Percentiles rank a stretch among this genome's conserved stretches.
Evolutionary conservation across 2,113 vertebrate genomes (phyloP).

Genomic region (Sinocyclocheilus grahami): DNA sequence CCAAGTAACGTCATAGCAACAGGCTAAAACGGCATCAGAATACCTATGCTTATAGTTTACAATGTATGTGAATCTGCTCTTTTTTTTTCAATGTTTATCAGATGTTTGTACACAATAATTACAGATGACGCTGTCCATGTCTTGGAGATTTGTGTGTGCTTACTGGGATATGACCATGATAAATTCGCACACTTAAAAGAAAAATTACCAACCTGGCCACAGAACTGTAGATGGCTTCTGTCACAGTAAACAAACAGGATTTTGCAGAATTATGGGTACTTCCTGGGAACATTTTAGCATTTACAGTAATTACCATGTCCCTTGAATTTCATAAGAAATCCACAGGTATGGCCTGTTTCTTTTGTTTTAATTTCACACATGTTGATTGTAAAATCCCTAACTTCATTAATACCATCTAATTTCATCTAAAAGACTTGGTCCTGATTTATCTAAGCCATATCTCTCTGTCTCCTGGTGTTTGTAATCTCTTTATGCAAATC

Average conservation of each 20-base stretch:
- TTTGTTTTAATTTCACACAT: slow-evolving; percentile 16
- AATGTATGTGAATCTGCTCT: background rate
- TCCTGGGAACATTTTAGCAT: slow-evolving; percentile 7
- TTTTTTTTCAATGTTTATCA: background rate
- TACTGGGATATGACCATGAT: background rate
- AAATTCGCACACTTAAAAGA: background rate
- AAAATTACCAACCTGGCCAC: background rate
- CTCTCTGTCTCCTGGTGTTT: slow-evolving; percentile 7
- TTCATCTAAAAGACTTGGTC: slow-evolving; percentile 11
- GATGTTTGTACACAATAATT: too few relatives aligned
- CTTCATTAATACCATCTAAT: slow-evolving; percentile 12
- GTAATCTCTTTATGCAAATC: slow-evolving; percentile 36
- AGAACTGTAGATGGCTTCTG: background rate
- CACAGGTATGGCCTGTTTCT: background rate
- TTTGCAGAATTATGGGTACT: background rate
- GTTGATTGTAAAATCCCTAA: slow-evolving; percentile 10
- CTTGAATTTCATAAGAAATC: background rate
- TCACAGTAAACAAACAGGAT: slow-evolving; percentile 17
- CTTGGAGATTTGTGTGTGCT: background rate
- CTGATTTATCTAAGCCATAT: slow-evolving; percentile 34
- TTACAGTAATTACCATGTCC: background rate
- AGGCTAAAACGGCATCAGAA: background rate
- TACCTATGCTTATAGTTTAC: background rate
- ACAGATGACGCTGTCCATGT: too few relatives aligned
- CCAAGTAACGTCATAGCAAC: background rate